Percentiles rank a stretch among this genome's conserved stretches.
phyloP scores from a whole-genome alignment of 2,888 invertebrate species.

The Erynnis tages region DNA sequence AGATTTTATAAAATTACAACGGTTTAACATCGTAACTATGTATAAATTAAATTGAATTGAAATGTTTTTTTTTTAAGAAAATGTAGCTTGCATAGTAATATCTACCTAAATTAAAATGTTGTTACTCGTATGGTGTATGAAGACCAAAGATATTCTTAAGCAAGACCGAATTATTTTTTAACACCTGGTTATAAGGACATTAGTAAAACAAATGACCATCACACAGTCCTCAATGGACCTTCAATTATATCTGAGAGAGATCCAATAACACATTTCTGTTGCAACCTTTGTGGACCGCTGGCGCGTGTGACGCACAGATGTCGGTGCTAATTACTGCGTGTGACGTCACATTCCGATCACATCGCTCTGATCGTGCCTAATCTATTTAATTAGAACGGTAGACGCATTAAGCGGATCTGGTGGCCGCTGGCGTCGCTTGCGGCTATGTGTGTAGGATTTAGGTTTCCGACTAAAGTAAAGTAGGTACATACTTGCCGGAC shows the following conservation, averaged over 20 bases:
- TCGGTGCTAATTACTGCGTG: slow-evolving; percentile 49
- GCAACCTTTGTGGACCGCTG: slow-evolving; percentile 33
- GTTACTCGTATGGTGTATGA: too few relatives aligned
- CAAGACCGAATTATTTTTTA: too few relatives aligned
- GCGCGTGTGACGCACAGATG: slow-evolving; percentile 45
- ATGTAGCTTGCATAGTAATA: too few relatives aligned
- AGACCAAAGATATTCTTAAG: too few relatives aligned
- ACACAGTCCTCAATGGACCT: too few relatives aligned
- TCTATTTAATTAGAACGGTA: slow-evolving; percentile 53
- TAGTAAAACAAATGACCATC: not conserved
- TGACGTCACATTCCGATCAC: slow-evolving; percentile 55
- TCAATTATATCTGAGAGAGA: slow-evolving; percentile 14
- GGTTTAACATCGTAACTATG: too few relatives aligned
- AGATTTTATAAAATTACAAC: too few relatives aligned
- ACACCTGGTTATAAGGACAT: not conserved
- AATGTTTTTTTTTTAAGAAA: too few relatives aligned
- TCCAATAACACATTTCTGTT: slow-evolving; percentile 16
- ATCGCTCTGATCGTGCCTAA: slow-evolving; percentile 43
- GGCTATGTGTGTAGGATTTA: not conserved
- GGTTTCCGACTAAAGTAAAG: too few relatives aligned
- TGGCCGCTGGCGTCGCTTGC: slow-evolving; percentile 4
- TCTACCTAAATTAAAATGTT: too few relatives aligned
- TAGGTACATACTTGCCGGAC: too few relatives aligned
- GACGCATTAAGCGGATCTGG: slow-evolving; percentile 21
- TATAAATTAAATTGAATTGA: too few relatives aligned